Evolutionary conservation across 2,797 vertebrate species (phyloP).

Genomic region (Pseudochaenichthys georgianus): DNA sequence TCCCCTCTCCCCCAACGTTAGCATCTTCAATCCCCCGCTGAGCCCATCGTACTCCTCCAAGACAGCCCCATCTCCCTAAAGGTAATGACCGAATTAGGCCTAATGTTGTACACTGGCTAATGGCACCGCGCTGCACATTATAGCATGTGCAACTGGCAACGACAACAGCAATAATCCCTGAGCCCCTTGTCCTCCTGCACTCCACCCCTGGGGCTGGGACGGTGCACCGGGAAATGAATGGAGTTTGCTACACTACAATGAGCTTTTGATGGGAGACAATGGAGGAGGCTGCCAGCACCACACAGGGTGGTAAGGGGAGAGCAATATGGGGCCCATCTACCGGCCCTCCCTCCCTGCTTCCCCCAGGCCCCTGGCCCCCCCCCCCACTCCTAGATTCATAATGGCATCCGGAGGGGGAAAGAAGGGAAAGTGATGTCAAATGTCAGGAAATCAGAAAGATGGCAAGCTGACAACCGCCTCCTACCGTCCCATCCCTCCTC

Average conservation of each 20-base stretch:
- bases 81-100: conserved; percentile 91
- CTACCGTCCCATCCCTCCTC: conserved; percentile 69
- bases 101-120: conserved; percentile 90
- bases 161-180: conserved; percentile 85
- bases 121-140: conserved; percentile 87
- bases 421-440: conserved; percentile 88
- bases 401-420: conserved; percentile 86
- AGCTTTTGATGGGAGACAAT: conserved; percentile 93
- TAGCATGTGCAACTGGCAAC: conserved; percentile 85
- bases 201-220: conserved; percentile 84
- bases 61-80: conserved; percentile 85
- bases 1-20: conserved; percentile 55
- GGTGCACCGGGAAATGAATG: conserved; percentile 86
- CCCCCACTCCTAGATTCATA: conserved; percentile 81
- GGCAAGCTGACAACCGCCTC: conserved; percentile 82
- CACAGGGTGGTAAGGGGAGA: conserved; percentile 84
- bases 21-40: conserved; percentile 82
- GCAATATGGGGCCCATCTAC: conserved; percentile 87
- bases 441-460: conserved; percentile 89
- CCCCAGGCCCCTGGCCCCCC: conserved; percentile 79
- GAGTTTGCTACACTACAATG: conserved; percentile 90
- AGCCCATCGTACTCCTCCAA: conserved; percentile 84
- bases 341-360: conserved; percentile 76
- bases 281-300: conserved; percentile 87
- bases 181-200: conserved; percentile 84